These are phyloP conservation scores for Heteropelma amictum DNA, from an alignment of 2,888 invertebrate genomes.

Conservation along the genomic window DNA sequence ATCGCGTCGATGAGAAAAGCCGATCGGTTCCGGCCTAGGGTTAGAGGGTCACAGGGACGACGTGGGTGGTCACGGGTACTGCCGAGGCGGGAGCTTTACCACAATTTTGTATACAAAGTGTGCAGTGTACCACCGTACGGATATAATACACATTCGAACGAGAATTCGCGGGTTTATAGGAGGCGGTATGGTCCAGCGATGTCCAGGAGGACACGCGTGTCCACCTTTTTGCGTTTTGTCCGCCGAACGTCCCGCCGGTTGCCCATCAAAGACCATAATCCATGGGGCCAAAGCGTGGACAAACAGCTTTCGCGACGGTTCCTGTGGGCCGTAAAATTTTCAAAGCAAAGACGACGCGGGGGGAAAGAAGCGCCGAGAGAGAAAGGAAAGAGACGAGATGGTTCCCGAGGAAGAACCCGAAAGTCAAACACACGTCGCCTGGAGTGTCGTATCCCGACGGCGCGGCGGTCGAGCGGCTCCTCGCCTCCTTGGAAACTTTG, in stretches of 20 bases:
- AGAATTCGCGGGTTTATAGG: background rate
- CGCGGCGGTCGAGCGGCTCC: background rate
- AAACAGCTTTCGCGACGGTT: conserved; percentile 57
- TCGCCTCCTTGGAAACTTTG: background rate
- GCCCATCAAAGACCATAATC: conserved; percentile 67
- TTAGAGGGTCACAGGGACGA: conserved; percentile 9
- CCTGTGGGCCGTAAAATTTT: conserved; percentile 39
- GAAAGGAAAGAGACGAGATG: background rate
- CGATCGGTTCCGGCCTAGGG: conserved; percentile 9
- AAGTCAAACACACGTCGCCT: background rate
- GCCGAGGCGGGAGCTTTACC: background rate
- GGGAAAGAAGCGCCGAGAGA: background rate
- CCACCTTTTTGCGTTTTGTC: conserved; percentile 33
- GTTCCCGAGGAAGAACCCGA: background rate
- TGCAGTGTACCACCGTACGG: background rate
- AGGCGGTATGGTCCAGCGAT: conserved; percentile 30
- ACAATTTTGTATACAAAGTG: conserved; percentile 9
- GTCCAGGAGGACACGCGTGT: conserved; percentile 37
- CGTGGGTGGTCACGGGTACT: conserved; percentile 48
- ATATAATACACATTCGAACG: background rate
- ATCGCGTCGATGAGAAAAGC: conserved; percentile 16
- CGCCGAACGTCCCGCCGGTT: conserved; percentile 41
- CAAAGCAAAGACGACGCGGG: too few species aligned
- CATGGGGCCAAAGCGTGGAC: conserved; percentile 52
- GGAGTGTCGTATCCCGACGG: background rate